These are phyloP conservation scores for Phyllotreta striolata DNA, from an alignment of 2,888 invertebrate species.

Conservation along the genomic window DNA sequence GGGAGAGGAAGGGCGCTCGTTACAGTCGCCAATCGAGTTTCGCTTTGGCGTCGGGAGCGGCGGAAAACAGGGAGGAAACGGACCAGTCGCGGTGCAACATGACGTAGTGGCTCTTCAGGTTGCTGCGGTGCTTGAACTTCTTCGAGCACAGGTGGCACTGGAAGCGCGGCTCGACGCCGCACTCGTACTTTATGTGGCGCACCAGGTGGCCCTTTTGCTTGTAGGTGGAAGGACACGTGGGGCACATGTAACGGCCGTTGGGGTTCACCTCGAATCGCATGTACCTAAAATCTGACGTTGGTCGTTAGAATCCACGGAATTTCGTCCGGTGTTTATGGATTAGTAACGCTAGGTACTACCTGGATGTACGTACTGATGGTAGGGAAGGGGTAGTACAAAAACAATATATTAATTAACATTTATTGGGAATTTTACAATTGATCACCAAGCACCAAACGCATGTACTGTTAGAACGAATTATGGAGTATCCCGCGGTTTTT, in stretches of 20 bases:
- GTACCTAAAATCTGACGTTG: constrained; percentile 48
- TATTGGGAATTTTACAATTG: too few species aligned
- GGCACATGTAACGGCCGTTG: constrained; percentile 51
- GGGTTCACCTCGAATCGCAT: constrained; percentile 50
- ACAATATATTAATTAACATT: too few species aligned
- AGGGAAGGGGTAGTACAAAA: too few species aligned
- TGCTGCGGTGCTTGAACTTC: constrained; percentile 62
- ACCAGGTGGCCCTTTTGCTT: constrained; percentile 54
- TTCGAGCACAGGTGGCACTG: constrained; percentile 62
- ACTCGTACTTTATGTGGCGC: constrained; percentile 55
- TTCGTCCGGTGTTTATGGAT: not conserved
- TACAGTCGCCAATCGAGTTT: constrained; percentile 10
- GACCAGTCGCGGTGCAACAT: constrained; percentile 50
- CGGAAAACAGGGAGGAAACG: not conserved
- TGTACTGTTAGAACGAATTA: too few species aligned
- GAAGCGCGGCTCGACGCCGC: constrained; percentile 60
- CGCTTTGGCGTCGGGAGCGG: not conserved
- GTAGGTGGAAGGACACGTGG: constrained; percentile 50
- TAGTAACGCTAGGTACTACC: not conserved
- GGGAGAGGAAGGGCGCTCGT: constrained; percentile 3
- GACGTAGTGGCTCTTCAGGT: constrained; percentile 60
- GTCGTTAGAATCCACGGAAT: not conserved
- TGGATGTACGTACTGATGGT: too few species aligned
- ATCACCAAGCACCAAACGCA: too few species aligned
- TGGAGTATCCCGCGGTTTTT: not conserved